phyloP scores from a whole-genome alignment of 2,113 vertebrate genomes.

The Albula goreensis region DNA sequence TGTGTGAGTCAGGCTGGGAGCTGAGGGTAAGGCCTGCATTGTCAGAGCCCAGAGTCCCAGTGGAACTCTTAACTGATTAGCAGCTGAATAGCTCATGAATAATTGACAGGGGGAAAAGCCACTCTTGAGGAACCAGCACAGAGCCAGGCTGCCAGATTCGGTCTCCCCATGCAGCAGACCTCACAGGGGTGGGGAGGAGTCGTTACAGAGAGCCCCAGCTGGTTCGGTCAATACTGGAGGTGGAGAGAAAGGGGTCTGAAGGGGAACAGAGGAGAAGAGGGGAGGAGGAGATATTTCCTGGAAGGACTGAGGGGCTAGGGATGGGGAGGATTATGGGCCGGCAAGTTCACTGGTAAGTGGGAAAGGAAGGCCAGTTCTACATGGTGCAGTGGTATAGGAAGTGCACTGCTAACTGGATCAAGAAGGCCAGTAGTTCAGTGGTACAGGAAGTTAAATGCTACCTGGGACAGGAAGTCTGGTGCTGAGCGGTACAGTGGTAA shows the following conservation, averaged over 20 bases:
- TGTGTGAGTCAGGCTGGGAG: conserved; percentile 36
- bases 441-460: too few relatives aligned
- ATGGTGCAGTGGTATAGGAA: too few relatives aligned
- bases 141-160: conserved; percentile 42
- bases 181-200: conserved; percentile 19
- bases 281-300: background rate
- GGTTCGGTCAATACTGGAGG: background rate
- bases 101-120: conserved; percentile 45
- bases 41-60: conserved; percentile 34
- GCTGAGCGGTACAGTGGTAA: too few relatives aligned
- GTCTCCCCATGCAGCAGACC: conserved; percentile 21
- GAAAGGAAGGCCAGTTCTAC: background rate
- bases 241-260: background rate
- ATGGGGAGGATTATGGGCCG: background rate
- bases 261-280: background rate
- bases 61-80: conserved; percentile 48
- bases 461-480: too few relatives aligned
- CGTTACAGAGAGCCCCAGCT: conserved; percentile 28
- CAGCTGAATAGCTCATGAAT: conserved; percentile 52
- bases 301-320: background rate
- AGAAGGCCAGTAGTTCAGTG: background rate
- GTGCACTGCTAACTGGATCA: too few relatives aligned
- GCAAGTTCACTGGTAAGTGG: background rate
- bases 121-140: conserved; percentile 1
- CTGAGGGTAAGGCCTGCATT: conserved; percentile 34